These are phyloP conservation scores for Spheniscus mendiculus DNA, from an alignment of 2,113 vertebrate species.

Conservation along the genomic window DNA sequence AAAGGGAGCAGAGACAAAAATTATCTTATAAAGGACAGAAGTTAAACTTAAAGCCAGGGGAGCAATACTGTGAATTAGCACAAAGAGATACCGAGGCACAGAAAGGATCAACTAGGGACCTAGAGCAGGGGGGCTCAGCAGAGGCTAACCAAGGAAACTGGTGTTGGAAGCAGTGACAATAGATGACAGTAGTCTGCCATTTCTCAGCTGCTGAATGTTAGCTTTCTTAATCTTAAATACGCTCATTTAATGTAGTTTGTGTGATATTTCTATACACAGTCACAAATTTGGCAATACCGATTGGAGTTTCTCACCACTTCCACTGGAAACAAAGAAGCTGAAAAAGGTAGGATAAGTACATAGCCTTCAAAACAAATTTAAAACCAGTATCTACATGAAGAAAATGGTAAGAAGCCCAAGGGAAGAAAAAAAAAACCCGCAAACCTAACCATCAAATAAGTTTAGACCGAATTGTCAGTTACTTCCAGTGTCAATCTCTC, in stretches of 20 bases:
- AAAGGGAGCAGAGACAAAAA: background rate
- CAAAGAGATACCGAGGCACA: background rate
- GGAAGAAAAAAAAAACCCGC: background rate
- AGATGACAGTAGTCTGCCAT: background rate
- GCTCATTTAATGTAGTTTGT: background rate
- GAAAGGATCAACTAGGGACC: background rate
- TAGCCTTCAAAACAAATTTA: background rate
- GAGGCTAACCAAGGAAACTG: background rate
- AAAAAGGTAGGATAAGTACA: background rate
- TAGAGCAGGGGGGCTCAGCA: background rate
- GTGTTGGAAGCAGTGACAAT: background rate
- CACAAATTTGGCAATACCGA: background rate
- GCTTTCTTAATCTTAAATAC: background rate
- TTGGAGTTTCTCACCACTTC: background rate
- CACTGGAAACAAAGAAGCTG: background rate
- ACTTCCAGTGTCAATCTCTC: background rate
- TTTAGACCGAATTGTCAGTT: background rate
- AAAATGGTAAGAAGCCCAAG: background rate
- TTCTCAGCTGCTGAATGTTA: no score
- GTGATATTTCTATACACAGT: background rate
- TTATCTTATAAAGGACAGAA: background rate
- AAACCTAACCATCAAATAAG: background rate
- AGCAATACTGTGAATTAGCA: background rate
- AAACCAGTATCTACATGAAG: background rate
- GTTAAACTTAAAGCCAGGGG: background rate